Evolutionary conservation across 2,113 vertebrate species (phyloP), one percentile per base, ranked within the genome.

Genomic region (Stercorarius parasiticus): DNA sequence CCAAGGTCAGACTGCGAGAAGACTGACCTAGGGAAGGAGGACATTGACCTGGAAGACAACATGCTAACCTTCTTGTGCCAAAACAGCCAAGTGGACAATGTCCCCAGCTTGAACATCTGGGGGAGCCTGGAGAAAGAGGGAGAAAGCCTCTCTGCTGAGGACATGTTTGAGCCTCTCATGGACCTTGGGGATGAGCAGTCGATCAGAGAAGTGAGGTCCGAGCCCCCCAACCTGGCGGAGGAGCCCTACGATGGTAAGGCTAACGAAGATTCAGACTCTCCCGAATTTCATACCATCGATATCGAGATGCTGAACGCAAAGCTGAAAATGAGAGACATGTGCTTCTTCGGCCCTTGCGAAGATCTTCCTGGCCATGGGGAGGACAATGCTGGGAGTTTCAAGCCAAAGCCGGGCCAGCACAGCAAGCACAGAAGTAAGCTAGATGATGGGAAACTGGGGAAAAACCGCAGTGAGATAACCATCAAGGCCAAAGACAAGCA

Each of bases 401-500:
- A 53, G 62, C 64, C 53, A 13, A 97, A 73, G 38, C 71, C 23
- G 3, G 88, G 82, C 87, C 96, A 70, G 81, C 95, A 95, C 25
- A 96, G 95, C 82, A 98, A 98, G 76, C 79, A 86, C 17, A 97
- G 97, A 94, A 98, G 96, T 72, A 92, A 95, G 56, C 86, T 82
- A 17, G 96, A 92, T 8, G 98, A 98, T 9, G 97, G 97, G 2
- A 97, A 97, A 61, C 2, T 13, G 1, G 97, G 98, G 9, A 98
- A 98, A 66, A 98, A 96, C 78, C 97, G 98, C 0, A 96, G 95
- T 47, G 98, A 98, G 26, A 94, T 96, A 11, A 97, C 95, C 40
- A 95, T 98, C 67, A 99, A 98, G 81, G 98, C 97, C 72, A 98
- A 99, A 96, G 98, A 98, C 70, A 99, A 99, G 89, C 98, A 99